Base-by-base conservation (phyloP, 1,140 invertebrate species). In the Drosophila grimshawi region DNA sequence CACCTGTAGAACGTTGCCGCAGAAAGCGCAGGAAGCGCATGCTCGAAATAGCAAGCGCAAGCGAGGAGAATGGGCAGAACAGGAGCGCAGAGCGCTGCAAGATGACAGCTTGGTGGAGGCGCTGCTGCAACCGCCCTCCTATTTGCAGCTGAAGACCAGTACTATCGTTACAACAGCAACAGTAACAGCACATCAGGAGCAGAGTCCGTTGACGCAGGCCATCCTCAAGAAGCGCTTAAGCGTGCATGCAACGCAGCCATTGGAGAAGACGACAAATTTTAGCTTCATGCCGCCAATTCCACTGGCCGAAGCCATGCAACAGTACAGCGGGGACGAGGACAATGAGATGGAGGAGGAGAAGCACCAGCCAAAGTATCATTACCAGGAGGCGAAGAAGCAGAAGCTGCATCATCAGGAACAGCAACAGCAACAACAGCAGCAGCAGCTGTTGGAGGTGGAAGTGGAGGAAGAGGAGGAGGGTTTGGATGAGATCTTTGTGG, bases 401-500 rank as follows among this genome's bases (percentile, higher is more conserved):
- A 5, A 46, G 2, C 33, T 72, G 19, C 46, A 33, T 4, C 29
- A 53, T 6, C 35, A 29, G 6, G 39, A n/a, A 43, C 4, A 4
- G 4, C 6, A 4, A 43, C 4, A 4, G 19, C 19, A n/a, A 4
- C 10, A 27, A 3, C 4, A 11, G 3, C 5, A 52, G 27, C 6
- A 1, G 19, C 19, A 19, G 19, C 2, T 19, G 19, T 19, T 1
- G 19, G 2, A 19, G 0, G 19, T 19, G 35, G 6, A 55, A 3
- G 35, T 48, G 29, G 19, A 59, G 11, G 32, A 30, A 0, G 46
- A 41, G 2, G 53, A 32, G 49, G 43, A 32, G n/a, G 51, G 46
- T 33, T 2, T 10, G 7, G 83, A 83, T 61, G 85, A 81, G 45
- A 85, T 89, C 4, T 76, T 89, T 43, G 45, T 88, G 61, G 85